Evolutionary conservation across 2,888 invertebrate species (phyloP).

Genomic region (Acanthoscelides obtectus): DNA sequence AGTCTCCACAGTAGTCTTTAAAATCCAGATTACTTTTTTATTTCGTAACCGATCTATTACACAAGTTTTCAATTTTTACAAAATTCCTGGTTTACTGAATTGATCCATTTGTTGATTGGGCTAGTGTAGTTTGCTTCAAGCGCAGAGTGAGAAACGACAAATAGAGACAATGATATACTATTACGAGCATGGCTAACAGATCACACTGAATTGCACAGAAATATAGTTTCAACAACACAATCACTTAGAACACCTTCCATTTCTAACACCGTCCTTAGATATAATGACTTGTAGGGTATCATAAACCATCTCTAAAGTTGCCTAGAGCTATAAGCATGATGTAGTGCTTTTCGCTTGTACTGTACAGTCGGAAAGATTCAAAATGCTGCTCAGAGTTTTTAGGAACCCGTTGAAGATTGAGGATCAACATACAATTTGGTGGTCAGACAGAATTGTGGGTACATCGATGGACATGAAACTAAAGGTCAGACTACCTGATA

Average conservation of each 20-base stretch:
- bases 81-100: neutral
- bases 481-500: neutral
- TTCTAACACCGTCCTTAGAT: constrained; percentile 15
- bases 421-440: neutral
- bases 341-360: constrained; percentile 16
- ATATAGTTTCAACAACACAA: neutral
- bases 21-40: no score
- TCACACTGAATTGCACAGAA: neutral
- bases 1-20: no score
- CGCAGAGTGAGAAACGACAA: neutral
- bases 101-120: neutral
- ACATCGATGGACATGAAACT: neutral
- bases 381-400: neutral
- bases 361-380: neutral
- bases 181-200: neutral
- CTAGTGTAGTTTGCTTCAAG: neutral
- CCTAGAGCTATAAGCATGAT: constrained; percentile 47
- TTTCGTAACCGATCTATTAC: no score
- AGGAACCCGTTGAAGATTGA: neutral
- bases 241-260: constrained; percentile 25
- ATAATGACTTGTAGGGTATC: neutral
- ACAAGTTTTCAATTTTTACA: no score
- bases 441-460: neutral
- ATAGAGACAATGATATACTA: neutral
- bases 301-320: constrained; percentile 57